These are phyloP conservation scores for Craterocephalus amniculus DNA, from an alignment of 2,797 vertebrate species.

Conservation along the genomic window DNA sequence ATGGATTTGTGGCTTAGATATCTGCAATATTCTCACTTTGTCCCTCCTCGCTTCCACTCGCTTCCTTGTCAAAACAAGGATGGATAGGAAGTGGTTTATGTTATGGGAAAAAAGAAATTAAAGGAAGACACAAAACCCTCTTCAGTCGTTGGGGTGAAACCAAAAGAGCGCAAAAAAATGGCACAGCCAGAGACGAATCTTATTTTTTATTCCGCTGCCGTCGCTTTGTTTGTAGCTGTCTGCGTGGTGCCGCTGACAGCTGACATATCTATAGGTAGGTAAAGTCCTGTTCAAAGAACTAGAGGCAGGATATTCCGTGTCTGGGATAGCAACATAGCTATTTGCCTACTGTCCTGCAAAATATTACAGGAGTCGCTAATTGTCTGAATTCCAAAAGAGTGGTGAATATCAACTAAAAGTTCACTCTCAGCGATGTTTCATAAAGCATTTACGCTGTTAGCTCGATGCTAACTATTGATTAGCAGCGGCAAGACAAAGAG, in stretches of 20 bases:
- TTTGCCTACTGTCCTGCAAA: fast-evolving
- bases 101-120: conserved; percentile 63
- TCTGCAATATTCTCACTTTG: conserved; percentile 53
- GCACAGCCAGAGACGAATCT: neutral
- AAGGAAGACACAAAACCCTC: conserved; percentile 27
- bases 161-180: conserved; percentile 43
- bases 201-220: conserved; percentile 11
- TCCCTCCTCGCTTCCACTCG: conserved; percentile 68
- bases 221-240: conserved; percentile 62
- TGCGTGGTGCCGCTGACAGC: conserved; percentile 70
- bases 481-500: too few relatives aligned
- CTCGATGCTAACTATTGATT: neutral
- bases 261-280: conserved; percentile 75
- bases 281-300: neutral
- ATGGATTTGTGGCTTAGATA: neutral
- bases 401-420: neutral
- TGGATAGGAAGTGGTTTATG: conserved; percentile 51
- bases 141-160: neutral
- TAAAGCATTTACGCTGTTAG: neutral
- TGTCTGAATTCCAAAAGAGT: neutral
- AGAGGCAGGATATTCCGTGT: neutral
- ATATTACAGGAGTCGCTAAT: neutral
- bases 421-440: neutral
- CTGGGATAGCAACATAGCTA: conserved; percentile 10
- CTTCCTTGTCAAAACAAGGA: conserved; percentile 69